These are phyloP conservation scores for Telmatochromis bifrenatus DNA, from an alignment of 2,113 vertebrate genomes.

Conservation along the genomic window DNA sequence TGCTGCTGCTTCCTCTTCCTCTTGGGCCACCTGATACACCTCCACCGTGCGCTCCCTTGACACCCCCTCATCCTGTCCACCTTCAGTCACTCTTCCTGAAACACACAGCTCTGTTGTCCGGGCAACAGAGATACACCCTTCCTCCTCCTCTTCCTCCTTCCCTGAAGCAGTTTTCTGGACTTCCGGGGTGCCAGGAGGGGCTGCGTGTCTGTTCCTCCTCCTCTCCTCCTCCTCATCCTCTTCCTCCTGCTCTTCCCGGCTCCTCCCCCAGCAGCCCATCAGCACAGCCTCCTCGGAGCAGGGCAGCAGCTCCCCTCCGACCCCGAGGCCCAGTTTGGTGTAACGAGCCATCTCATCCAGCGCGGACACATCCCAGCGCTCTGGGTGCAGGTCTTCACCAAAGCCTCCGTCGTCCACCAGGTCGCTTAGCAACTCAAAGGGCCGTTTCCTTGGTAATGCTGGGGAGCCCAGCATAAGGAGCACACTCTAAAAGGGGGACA, in stretches of 20 bases:
- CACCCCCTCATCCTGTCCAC: background rate
- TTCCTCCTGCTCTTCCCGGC: conserved; percentile 41
- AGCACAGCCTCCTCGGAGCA: conserved; percentile 64
- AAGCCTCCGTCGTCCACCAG: conserved; percentile 69
- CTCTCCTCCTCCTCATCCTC: conserved; percentile 32
- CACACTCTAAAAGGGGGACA: conserved; percentile 39
- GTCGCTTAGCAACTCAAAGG: conserved; percentile 73
- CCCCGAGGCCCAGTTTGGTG: conserved; percentile 62
- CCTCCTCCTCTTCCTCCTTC: background rate
- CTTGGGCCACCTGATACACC: conserved; percentile 60
- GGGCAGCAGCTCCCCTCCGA: conserved; percentile 59
- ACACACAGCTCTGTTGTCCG: background rate
- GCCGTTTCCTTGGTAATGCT: conserved; percentile 64
- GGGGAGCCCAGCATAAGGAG: conserved; percentile 72
- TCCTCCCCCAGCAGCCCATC: conserved; percentile 58
- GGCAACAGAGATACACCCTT: background rate
- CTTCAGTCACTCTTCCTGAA: background rate
- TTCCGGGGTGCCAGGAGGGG: background rate
- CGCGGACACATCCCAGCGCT: conserved; percentile 71
- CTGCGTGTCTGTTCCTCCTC: background rate
- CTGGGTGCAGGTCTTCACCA: conserved; percentile 63
- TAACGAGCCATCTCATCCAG: conserved; percentile 72
- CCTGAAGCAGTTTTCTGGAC: background rate
- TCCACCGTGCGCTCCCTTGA: conserved; percentile 26
- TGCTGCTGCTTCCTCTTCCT: conserved; percentile 28